A percentile compares a stretch with the other conserved stretches of the same genome.
Evolutionary conservation across 2,113 vertebrate species (phyloP).

Genomic region (Tenebrosternarchus preto): DNA sequence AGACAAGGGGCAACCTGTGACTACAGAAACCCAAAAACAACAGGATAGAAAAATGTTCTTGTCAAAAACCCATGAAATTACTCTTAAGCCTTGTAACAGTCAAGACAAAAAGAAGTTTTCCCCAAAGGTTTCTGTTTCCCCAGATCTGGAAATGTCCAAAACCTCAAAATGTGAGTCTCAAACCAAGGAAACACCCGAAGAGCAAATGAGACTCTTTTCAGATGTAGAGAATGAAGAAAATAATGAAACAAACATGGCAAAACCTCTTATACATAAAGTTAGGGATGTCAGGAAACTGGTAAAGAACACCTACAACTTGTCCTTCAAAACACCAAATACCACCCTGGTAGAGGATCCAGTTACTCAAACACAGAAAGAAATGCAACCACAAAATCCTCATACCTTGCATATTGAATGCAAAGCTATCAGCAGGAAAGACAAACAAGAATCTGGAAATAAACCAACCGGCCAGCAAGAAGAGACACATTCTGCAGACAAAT

Average conservation of each 20-base stretch:
- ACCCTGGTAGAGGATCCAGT: constrained; percentile 41
- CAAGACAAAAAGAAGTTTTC: constrained; percentile 71
- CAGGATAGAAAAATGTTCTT: constrained; percentile 55
- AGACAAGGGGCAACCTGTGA: constrained; percentile 57
- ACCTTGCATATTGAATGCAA: constrained; percentile 77
- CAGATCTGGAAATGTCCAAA: constrained; percentile 61
- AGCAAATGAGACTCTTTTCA: constrained; percentile 10
- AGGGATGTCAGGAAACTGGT: constrained; percentile 87
- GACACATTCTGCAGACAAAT: constrained; percentile 46
- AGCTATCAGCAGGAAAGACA: constrained; percentile 74
- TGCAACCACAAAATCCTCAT: constrained; percentile 41
- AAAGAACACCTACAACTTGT: constrained; percentile 85
- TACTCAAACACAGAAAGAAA: constrained; percentile 52
- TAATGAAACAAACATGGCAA: constrained; percentile 57
- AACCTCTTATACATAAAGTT: constrained; percentile 76
- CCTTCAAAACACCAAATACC: constrained; percentile 70
- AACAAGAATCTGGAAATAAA: constrained; percentile 53
- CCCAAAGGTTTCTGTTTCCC: constrained; percentile 61
- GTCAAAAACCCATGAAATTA: constrained; percentile 72
- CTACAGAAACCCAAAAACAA: constrained; percentile 62
- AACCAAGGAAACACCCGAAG: constrained; percentile 10
- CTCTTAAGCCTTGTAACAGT: constrained; percentile 56
- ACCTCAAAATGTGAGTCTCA: constrained; percentile 13
- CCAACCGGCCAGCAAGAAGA: constrained; percentile 22
- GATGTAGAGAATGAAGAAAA: constrained; percentile 56